Base-by-base conservation (phyloP, 2,888 invertebrate species). In the Chydorus sphaericus region DNA sequence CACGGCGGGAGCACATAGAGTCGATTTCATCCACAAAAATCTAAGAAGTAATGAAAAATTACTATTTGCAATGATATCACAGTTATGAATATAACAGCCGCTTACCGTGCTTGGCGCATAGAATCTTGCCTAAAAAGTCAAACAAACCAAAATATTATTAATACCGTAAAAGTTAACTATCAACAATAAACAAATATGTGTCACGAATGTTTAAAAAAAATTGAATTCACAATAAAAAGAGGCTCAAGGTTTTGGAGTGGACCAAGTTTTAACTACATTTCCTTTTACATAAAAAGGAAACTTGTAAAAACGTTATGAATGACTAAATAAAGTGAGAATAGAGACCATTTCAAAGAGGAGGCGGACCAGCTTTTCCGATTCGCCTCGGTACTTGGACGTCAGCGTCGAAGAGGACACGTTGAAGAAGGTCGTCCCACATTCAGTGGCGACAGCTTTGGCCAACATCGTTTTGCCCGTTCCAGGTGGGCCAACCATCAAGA, bases 11-110 rank as follows among this genome's bases (percentile, higher is more conserved):
- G 69, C 96, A 96, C 60, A 97, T 73, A 28, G 96, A 93, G 75
- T 98, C 97, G 60, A 98, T 97, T 78, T 98, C 97, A 73, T 98
- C 97, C 59, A 98, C 91, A 71, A 98, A 98, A 65, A 98, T 96
- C n/a, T n/a, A n/a, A n/a, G n/a, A n/a, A n/a, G n/a, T n/a, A n/a
- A n/a, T n/a, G n/a, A n/a, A n/a, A n/a, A n/a, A n/a, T n/a, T n/a
- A n/a, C n/a, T n/a, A n/a, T n/a, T n/a, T n/a, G n/a, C n/a, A n/a
- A n/a, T n/a, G n/a, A n/a, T n/a, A n/a, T n/a, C n/a, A n/a, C n/a
- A n/a, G n/a, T n/a, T n/a, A n/a, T n/a, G n/a, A n/a, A n/a, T n/a
- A n/a, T n/a, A n/a, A n/a, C n/a, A n/a, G n/a, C n/a, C n/a, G n/a
- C n/a, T n/a, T n/a, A n/a, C n/a, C 57, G 96, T 97, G 66, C 91